A percentile compares a stretch with the other conserved stretches of the same genome.
These are phyloP conservation scores for Tetramorium parvispinum DNA, from an alignment of 1,140 invertebrate species.

Conservation along the genomic window DNA sequence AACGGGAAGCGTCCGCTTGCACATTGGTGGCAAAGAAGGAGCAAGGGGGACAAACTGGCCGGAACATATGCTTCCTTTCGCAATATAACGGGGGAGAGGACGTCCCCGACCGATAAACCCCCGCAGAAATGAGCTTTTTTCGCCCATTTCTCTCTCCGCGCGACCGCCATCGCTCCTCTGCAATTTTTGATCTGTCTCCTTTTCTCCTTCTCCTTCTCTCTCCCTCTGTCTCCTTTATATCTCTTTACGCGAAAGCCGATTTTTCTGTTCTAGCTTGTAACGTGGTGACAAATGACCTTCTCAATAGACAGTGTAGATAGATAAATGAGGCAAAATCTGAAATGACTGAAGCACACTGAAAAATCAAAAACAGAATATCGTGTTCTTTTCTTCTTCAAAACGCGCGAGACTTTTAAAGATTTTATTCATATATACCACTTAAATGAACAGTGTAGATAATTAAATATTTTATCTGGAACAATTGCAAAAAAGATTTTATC, in stretches of 20 bases:
- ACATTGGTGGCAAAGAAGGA: slow-evolving; percentile 52
- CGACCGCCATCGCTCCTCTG: slow-evolving; percentile 36
- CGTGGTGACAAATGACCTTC: slow-evolving; percentile 68
- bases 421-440: not conserved
- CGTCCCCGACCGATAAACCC: slow-evolving; percentile 75
- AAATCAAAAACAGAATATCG: not conserved
- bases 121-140: slow-evolving; percentile 77
- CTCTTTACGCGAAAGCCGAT: slow-evolving; percentile 63
- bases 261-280: slow-evolving; percentile 68
- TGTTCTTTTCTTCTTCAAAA: not conserved
- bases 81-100: slow-evolving; percentile 65
- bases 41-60: slow-evolving; percentile 33
- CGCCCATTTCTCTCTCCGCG: slow-evolving; percentile 57
- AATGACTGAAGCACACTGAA: slow-evolving; percentile 7
- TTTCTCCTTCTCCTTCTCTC: slow-evolving; percentile 11
- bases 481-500: slow-evolving; percentile 24
- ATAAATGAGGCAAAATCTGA: slow-evolving; percentile 22
- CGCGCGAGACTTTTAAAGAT: not conserved
- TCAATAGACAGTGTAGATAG: slow-evolving; percentile 35
- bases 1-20: slow-evolving; percentile 47
- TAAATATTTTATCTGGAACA: not conserved
- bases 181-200: slow-evolving; percentile 66
- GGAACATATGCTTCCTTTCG: slow-evolving; percentile 71
- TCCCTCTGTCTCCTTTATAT: slow-evolving; percentile 34
- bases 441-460: not conserved